Conservation (phyloP, 2,113 vertebrate genomes). For the Neogale vison region DNA sequence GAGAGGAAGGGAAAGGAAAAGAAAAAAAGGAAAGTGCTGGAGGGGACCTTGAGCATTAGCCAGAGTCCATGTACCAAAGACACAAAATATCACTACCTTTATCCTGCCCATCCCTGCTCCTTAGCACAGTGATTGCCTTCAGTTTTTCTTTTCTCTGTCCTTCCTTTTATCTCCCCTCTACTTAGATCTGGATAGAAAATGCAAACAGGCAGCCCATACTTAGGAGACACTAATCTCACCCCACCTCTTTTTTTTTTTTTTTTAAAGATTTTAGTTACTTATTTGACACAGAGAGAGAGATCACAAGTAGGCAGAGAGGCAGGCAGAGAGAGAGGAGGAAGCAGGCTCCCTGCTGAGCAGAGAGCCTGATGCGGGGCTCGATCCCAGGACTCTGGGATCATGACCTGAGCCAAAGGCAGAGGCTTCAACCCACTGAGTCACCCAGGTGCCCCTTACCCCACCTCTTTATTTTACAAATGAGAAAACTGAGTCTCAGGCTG, state of each 20-base stretch:
- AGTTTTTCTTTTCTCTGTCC: background rate
- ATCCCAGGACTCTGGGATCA: too few relatives aligned
- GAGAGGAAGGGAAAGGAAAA: background rate
- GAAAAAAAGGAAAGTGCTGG: background rate
- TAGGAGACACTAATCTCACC: background rate
- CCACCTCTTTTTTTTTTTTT: background rate
- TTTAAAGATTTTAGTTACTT: too few relatives aligned
- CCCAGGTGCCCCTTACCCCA: background rate
- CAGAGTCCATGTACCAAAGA: background rate
- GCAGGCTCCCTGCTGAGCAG: too few relatives aligned
- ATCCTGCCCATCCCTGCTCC: background rate
- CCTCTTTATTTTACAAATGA: background rate
- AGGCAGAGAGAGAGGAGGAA: too few relatives aligned
- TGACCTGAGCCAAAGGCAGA: too few relatives aligned
- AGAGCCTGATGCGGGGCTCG: too few relatives aligned
- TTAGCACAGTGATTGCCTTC: background rate
- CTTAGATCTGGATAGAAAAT: background rate
- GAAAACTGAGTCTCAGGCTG: background rate
- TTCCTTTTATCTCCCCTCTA: background rate
- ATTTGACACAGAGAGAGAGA: too few relatives aligned
- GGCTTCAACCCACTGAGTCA: too few relatives aligned
- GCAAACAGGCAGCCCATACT: background rate
- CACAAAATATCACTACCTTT: background rate
- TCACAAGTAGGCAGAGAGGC: too few relatives aligned
- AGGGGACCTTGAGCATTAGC: background rate